Base-by-base conservation (phyloP, 2,888 invertebrate species). In the Sesia bembeciformis region DNA sequence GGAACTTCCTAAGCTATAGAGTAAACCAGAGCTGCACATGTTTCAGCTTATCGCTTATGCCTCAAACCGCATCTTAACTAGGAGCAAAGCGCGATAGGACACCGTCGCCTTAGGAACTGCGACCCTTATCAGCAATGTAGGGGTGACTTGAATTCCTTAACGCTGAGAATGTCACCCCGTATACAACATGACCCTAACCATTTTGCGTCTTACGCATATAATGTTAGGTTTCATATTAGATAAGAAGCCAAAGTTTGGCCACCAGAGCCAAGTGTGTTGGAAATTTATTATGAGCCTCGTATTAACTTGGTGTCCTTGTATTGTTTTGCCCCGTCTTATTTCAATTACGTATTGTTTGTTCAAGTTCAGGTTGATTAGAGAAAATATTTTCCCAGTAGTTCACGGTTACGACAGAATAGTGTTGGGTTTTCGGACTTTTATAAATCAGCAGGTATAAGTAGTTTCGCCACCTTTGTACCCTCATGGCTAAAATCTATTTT, bases 61-160 rank as follows among this genome's bases (percentile, higher is more conserved):
- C 65, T 74, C 74, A 62, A 40, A 57, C 67, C 66, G 60, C 56
- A 58, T 62, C 64, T 67, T 68, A 74, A 76, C 72, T 72, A 73
- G 70, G 62, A 79, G 74, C 72, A 75, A 78, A 76, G 74, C 72
- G 76, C 76, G 76, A 79, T 78, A 79, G 77, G 70, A 74, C 72
- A 68, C 76, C 71, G 74, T 76, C 74, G 79, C 80, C 82, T 78
- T 76, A 78, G 79, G 78, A 81, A 67, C 76, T 75, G 74, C 70
- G 78, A 85, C 86, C 86, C 85, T 84, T 85, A 84, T 85, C 85
- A 86, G 83, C 82, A 76, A 73, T 72, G 76, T 75, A 74, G 74
- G 67, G 66, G 71, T 73, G 72, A 75, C 78, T 80, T 65, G 68
- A 71, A 78, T 77, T 78, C 78, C 76, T 64, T 75, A 74, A 78